Conservation (phyloP, 2,113 vertebrate species). For the Zapus hudsonius region DNA sequence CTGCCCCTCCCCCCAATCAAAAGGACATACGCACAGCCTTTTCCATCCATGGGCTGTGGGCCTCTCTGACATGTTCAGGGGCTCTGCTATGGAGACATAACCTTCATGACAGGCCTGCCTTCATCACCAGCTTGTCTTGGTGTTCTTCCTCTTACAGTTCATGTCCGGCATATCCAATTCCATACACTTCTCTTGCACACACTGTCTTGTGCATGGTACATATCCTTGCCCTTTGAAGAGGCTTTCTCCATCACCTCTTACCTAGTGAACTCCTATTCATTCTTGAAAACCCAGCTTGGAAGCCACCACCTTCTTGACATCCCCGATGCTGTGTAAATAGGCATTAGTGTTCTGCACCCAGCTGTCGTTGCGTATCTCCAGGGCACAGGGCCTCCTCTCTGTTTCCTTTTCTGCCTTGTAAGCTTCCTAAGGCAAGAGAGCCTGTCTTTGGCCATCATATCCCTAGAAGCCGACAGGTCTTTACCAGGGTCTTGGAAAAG, state of each 20-base stretch:
- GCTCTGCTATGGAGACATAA: neutral
- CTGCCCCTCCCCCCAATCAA: neutral
- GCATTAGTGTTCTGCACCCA: too few species aligned
- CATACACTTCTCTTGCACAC: neutral
- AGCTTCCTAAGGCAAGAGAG: neutral
- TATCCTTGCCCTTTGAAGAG: neutral
- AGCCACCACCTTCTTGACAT: neutral
- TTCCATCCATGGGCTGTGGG: neutral
- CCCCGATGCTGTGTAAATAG: neutral
- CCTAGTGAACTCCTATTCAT: neutral
- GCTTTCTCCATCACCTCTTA: neutral
- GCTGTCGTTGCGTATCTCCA: neutral
- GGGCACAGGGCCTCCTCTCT: neutral
- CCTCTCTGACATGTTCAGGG: neutral
- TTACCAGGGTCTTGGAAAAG: neutral
- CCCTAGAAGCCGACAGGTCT: neutral
- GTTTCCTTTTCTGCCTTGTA: neutral
- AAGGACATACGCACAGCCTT: neutral
- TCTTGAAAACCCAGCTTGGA: constrained; percentile 18
- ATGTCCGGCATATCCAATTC: rapidly evolving
- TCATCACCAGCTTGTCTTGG: neutral
- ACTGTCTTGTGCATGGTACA: neutral
- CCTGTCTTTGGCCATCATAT: neutral
- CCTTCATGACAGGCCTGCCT: neutral
- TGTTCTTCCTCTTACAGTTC: neutral